Percentiles rank a stretch among this genome's conserved stretches.
Evolutionary conservation across 2,797 vertebrate species (phyloP).

Genomic region (Cynopterus sphinx): DNA sequence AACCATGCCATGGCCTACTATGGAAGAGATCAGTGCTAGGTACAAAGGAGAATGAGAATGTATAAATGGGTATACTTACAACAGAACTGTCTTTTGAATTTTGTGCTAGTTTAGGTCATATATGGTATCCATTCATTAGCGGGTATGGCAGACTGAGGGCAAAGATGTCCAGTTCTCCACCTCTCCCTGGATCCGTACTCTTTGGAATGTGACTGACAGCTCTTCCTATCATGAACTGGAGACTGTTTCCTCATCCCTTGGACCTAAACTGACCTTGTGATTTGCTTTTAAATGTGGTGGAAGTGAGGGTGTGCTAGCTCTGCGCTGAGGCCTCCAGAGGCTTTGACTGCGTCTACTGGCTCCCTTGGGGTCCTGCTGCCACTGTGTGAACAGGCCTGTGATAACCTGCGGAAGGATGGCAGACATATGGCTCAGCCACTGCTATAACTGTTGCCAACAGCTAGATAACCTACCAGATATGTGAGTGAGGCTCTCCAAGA

Average conservation of each 20-base stretch:
- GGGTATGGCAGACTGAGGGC: neutral
- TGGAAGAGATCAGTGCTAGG: neutral
- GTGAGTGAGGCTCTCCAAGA: neutral
- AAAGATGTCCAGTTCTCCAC: neutral
- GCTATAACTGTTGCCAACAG: neutral
- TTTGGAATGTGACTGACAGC: neutral
- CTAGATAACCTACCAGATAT: neutral
- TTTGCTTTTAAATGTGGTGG: neutral
- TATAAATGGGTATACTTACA: neutral
- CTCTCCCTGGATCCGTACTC: neutral
- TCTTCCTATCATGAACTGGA: neutral
- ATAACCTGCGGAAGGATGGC: neutral
- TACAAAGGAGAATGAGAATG: neutral
- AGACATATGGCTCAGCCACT: neutral
- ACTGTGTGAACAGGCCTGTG: neutral
- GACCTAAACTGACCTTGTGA: neutral
- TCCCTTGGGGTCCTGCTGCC: neutral
- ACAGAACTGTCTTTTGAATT: neutral
- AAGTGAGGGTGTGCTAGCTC: neutral
- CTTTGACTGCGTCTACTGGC: rapidly evolving
- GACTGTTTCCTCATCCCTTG: neutral
- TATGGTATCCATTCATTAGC: neutral
- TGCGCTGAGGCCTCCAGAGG: neutral
- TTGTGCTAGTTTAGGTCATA: neutral
- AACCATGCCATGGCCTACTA: neutral